Conservation (phyloP, 2,888 invertebrate species). For the Ectemnius cavifrons region DNA sequence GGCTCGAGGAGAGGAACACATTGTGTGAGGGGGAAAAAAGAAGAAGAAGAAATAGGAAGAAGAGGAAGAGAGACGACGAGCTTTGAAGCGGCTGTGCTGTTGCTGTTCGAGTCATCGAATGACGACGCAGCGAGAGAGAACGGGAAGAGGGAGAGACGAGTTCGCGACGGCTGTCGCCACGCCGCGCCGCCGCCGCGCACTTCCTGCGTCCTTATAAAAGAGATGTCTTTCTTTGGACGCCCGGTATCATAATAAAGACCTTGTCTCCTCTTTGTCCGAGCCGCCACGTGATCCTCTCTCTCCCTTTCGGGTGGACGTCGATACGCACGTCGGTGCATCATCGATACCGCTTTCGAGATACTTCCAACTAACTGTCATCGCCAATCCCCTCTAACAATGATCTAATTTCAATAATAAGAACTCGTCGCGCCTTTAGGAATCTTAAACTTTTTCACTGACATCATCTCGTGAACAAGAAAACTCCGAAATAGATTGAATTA, state of each 20-base stretch:
- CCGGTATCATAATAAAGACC: slow-evolving; percentile 55
- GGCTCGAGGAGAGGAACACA: background rate
- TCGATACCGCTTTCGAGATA: too few species aligned
- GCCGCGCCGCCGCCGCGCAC: slow-evolving; percentile 7
- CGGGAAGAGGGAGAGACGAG: background rate
- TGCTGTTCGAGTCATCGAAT: too few species aligned
- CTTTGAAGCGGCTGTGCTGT: background rate
- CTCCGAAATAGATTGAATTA: too few species aligned
- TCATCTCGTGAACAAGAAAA: too few species aligned
- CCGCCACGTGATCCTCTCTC: slow-evolving; percentile 53
- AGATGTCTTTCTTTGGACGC: slow-evolving; percentile 43
- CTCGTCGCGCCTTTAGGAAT: too few species aligned
- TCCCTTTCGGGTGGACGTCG: background rate
- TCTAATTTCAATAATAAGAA: too few species aligned
- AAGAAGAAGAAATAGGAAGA: background rate
- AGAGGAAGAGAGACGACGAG: slow-evolving; percentile 2
- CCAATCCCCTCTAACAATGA: too few species aligned
- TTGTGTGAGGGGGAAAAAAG: background rate
- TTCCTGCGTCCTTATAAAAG: slow-evolving; percentile 46
- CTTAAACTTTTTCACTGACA: too few species aligned
- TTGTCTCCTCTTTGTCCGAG: slow-evolving; percentile 62
- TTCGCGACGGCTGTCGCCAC: background rate
- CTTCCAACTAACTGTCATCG: too few species aligned
- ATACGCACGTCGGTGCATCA: too few species aligned
- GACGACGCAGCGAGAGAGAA: slow-evolving; percentile 2